These are phyloP conservation scores for Perca flavescens DNA, from an alignment of 2,113 vertebrate genomes.

Conservation along the genomic window DNA sequence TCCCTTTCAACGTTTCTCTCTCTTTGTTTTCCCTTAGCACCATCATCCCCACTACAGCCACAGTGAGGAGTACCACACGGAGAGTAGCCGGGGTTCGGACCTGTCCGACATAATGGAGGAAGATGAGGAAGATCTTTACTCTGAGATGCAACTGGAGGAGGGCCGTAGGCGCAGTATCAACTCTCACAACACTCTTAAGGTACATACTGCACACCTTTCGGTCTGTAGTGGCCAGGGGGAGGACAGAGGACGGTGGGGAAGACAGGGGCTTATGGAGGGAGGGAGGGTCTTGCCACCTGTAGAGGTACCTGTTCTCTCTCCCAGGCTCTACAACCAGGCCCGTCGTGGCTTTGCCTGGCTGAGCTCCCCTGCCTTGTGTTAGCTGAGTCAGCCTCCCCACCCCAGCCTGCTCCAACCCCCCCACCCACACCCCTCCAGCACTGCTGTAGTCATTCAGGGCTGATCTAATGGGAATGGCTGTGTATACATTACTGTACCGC, in stretches of 20 bases:
- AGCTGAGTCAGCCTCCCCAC: conserved; percentile 26
- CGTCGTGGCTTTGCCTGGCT: conserved; percentile 66
- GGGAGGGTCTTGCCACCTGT: conserved; percentile 1
- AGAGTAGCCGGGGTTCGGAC: conserved; percentile 97
- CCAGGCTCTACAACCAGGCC: conserved; percentile 56
- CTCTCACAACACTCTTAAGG: conserved; percentile 95
- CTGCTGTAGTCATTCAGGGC: conserved; percentile 58
- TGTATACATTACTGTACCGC: conserved; percentile 40
- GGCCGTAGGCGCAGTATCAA: conserved; percentile 91
- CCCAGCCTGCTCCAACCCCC: conserved; percentile 46
- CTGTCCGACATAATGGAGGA: conserved; percentile 99
- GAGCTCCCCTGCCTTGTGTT: conserved; percentile 46
- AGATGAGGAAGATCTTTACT: conserved; percentile 97
- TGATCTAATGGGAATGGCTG: conserved; percentile 61
- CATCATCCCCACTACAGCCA: conserved; percentile 91
- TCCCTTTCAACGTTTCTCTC: not conserved
- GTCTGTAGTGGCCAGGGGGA: conserved; percentile 10
- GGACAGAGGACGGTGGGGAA: conserved; percentile 11
- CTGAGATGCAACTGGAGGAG: conserved; percentile 97
- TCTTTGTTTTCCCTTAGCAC: conserved; percentile 71
- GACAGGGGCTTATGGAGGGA: not conserved
- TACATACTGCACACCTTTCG: conserved; percentile 70
- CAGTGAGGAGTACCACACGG: conserved; percentile 94
- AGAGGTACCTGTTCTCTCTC: conserved; percentile 23
- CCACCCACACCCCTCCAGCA: conserved; percentile 5